Base-by-base conservation (phyloP, 2,113 vertebrate genomes). In the Clupea harengus region DNA sequence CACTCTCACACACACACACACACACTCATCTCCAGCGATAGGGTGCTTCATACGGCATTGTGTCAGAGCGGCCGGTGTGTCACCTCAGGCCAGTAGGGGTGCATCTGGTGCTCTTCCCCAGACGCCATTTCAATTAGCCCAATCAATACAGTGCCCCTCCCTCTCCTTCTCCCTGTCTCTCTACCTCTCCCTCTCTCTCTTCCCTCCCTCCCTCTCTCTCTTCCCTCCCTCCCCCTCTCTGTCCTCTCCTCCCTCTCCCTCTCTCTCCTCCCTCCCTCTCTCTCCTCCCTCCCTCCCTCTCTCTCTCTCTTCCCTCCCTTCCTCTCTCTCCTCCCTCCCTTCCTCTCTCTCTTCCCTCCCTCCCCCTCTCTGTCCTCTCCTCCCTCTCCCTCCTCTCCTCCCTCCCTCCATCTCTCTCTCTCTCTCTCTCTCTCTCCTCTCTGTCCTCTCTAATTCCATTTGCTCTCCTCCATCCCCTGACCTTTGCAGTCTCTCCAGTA, bases 51-150 rank as follows among this genome's bases (percentile, higher is more conserved):
- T 91, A 93, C 91, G 88, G 90, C 91, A 93, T 93, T 89, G 88
- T 92, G 92, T 94, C 92, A 89, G 88, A 91, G 88, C 32, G 83
- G 89, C 89, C 91, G 89, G 87, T 81, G 85, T 88, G 91, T 75
- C 84, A 91, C 92, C 92, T 92, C 89, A 90, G 90, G 92, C 91
- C 91, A 88, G 88, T 91, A 90, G 90, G 91, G 90, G 91, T 91
- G 91, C 92, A 92, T 94, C 93, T 93, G 93, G 83, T 92, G 87
- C 86, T 88, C 88, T 91, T 92, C 92, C 90, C 91, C 92, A 85
- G 87, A 90, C 91, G 92, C 91, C 91, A 91, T 93, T 95, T 95
- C 93, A 95, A 95, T 95, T 94, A 94, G 92, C 92, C 89, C 88
- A 94, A 95, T 94, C 93, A 93, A 94, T 95, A 94, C 87, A 83